Evolutionary conservation across 2,888 invertebrate genomes (phyloP).

Genomic region (Agonopterix alstromeriana): DNA sequence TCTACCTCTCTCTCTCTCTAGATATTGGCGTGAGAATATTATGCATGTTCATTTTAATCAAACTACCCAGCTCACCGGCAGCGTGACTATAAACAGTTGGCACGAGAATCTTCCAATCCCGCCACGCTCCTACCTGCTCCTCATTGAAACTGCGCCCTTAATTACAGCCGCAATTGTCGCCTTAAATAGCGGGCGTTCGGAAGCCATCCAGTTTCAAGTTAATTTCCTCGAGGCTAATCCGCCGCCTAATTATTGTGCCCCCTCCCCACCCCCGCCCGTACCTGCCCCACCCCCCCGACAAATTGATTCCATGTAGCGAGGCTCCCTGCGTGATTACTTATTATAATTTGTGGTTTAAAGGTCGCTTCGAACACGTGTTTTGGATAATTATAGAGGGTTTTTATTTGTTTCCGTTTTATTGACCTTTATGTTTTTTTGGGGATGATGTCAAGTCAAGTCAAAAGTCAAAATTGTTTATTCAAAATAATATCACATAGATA

Average conservation of each 20-base stretch:
- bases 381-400: too few relatives aligned
- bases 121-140: constrained; percentile 14
- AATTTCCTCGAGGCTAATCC: constrained; percentile 64
- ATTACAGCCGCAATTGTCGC: constrained; percentile 30
- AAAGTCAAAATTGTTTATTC: too few relatives aligned
- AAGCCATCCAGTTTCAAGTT: constrained; percentile 53
- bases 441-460: too few relatives aligned
- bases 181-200: constrained; percentile 19
- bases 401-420: too few relatives aligned
- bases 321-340: constrained; percentile 6
- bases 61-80: not conserved
- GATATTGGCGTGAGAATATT: too few relatives aligned
- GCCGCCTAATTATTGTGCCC: constrained; percentile 58
- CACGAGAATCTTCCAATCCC: constrained; percentile 21
- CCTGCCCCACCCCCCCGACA: constrained; percentile 10
- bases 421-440: too few relatives aligned
- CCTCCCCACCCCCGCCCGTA: constrained; percentile 14
- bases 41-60: too few relatives aligned
- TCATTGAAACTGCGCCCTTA: constrained; percentile 26
- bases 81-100: not conserved
- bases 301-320: constrained; percentile 32
- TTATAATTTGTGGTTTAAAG: constrained; percentile 6
- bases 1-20: too few relatives aligned
- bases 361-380: not conserved
- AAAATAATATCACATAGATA: too few relatives aligned